phyloP scores from a whole-genome alignment of 2,113 vertebrate species.

The Aphyosemion australe region DNA sequence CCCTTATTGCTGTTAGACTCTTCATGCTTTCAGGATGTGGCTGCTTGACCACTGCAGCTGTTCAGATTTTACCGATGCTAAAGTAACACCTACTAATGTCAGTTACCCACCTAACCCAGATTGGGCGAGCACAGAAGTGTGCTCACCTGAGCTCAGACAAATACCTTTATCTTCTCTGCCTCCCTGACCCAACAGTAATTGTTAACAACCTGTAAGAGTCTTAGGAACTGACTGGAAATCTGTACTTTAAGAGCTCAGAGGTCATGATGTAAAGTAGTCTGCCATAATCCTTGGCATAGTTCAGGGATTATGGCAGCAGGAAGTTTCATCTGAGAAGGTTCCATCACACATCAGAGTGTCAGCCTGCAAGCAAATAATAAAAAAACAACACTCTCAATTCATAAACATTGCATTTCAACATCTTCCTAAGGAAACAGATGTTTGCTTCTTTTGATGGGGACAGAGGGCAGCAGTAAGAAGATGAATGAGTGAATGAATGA shows the following conservation, averaged over 20 bases:
- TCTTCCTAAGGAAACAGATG: no score
- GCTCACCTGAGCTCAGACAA: slow-evolving; percentile 34
- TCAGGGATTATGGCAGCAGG: slow-evolving; percentile 39
- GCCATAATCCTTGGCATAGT: slow-evolving; percentile 13
- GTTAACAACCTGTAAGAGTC: slow-evolving; percentile 62
- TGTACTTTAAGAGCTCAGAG: slow-evolving; percentile 56
- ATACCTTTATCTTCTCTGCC: slow-evolving; percentile 16
- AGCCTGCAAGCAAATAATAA: background rate
- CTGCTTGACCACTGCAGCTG: background rate
- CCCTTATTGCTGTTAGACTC: no score
- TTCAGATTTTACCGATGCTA: no score
- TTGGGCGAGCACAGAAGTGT: background rate
- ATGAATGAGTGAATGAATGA: no score
- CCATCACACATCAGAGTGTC: background rate
- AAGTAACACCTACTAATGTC: background rate
- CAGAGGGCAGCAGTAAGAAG: no score
- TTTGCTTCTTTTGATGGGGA: no score
- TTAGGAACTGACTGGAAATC: slow-evolving; percentile 45
- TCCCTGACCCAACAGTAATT: slow-evolving; percentile 31
- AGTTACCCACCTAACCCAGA: background rate
- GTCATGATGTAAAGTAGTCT: slow-evolving; percentile 39
- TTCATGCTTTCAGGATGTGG: background rate
- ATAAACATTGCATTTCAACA: no score
- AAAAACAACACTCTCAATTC: no score
- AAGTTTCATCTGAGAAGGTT: slow-evolving; percentile 1